A percentile compares a stretch with the other conserved stretches of the same genome.
These are phyloP conservation scores for Chelonus insularis DNA, from an alignment of 1,140 invertebrate genomes.

Conservation along the genomic window DNA sequence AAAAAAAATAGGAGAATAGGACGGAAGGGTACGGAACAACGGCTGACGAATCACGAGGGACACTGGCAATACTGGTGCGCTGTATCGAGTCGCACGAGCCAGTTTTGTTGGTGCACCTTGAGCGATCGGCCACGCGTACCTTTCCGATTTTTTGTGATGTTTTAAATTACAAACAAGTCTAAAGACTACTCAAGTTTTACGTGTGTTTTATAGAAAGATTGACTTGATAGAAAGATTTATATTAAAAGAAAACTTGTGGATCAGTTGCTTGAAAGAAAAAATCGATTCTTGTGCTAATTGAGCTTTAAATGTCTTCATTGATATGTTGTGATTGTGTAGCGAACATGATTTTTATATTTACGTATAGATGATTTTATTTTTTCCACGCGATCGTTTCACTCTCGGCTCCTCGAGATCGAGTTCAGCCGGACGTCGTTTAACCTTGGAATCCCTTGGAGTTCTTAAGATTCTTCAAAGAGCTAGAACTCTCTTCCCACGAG, in stretches of 20 bases:
- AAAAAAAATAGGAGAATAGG: constrained; percentile 16
- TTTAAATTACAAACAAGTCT: background rate
- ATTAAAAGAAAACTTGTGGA: background rate
- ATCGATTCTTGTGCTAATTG: background rate
- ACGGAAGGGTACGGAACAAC: constrained; percentile 15
- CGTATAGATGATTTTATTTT: background rate
- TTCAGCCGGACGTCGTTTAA: constrained; percentile 14
- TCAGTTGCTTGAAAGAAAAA: background rate
- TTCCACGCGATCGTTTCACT: background rate
- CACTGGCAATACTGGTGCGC: constrained; percentile 10
- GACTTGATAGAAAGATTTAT: no score
- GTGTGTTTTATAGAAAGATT: no score
- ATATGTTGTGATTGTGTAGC: no score
- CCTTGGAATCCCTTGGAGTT: constrained; percentile 30
- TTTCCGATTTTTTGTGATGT: constrained; percentile 6
- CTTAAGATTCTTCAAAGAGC: constrained; percentile 24
- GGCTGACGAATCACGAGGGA: constrained; percentile 27
- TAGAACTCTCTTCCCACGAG: constrained; percentile 19
- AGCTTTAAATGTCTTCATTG: no score
- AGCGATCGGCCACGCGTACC: constrained; percentile 18
- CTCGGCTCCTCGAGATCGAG: background rate
- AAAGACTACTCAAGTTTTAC: background rate
- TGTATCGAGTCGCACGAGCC: constrained; percentile 21
- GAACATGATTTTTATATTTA: no score
- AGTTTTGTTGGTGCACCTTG: constrained; percentile 26